Percentiles rank a stretch among this genome's conserved stretches.
These are phyloP conservation scores for Drosophila flavopinicola DNA, from an alignment of 2,888 invertebrate species.

Conservation along the genomic window DNA sequence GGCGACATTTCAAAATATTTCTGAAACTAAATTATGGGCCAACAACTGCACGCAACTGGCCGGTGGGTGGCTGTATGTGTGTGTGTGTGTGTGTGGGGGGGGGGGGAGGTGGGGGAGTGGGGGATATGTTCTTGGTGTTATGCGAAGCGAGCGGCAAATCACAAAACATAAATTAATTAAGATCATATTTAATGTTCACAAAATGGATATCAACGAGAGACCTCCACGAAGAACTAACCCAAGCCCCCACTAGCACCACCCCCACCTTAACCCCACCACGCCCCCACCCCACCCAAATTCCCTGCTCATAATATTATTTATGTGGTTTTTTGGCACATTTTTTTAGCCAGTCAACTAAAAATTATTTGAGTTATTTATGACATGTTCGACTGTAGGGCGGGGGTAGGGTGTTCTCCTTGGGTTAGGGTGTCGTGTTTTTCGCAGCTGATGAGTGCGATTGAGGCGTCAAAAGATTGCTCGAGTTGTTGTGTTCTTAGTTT, in stretches of 20 bases:
- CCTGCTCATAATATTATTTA: conserved; percentile 57
- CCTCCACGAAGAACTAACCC: conserved; percentile 3
- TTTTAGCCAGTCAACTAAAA: conserved; percentile 38
- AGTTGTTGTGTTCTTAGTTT: conserved; percentile 51
- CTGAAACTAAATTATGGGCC: conserved; percentile 73
- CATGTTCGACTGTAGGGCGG: conserved; percentile 26
- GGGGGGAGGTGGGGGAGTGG: not conserved
- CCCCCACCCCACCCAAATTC: not conserved
- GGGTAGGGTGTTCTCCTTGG: not conserved
- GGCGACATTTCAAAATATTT: conserved; percentile 74
- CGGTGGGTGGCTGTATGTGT: not conserved
- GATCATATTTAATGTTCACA: conserved; percentile 50
- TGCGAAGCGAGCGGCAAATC: conserved; percentile 12
- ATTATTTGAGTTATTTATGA: conserved; percentile 64
- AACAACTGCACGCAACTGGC: conserved; percentile 61
- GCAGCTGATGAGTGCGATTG: not conserved
- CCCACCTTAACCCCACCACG: not conserved
- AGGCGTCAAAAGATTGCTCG: conserved; percentile 18
- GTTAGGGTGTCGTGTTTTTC: too few relatives aligned
- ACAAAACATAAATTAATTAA: conserved; percentile 67
- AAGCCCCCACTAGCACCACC: too few relatives aligned
- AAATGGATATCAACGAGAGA: conserved; percentile 8
- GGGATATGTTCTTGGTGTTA: conserved; percentile 5
- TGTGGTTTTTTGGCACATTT: conserved; percentile 65
- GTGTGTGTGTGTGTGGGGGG: not conserved